A percentile compares a stretch with the other conserved stretches of the same genome.
phyloP scores from a whole-genome alignment of 1,140 invertebrate species.

The Acromyrmex heyeri region DNA sequence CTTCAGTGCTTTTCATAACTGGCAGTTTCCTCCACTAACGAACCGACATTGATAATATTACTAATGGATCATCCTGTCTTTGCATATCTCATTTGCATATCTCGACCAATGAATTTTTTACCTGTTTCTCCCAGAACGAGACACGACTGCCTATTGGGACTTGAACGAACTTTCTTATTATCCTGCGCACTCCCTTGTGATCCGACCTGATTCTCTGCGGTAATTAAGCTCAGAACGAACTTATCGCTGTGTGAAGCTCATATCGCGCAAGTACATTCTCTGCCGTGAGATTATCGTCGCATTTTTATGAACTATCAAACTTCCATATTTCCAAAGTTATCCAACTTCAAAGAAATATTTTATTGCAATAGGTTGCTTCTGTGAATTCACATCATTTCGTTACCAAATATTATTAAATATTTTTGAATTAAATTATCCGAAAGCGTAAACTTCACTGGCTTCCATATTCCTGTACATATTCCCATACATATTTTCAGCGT shows the following conservation, averaged over 20 bases:
- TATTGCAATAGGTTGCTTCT: neutral
- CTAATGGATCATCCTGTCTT: constrained; percentile 45
- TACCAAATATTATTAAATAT: constrained; percentile 7
- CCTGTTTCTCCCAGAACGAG: constrained; percentile 6
- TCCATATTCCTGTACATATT: neutral
- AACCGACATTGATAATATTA: constrained; percentile 53
- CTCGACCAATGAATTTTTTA: constrained; percentile 56
- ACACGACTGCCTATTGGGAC: constrained; percentile 33
- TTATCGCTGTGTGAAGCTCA: constrained; percentile 14
- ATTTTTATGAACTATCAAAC: constrained; percentile 42
- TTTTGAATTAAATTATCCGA: neutral
- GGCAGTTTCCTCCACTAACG: constrained; percentile 68
- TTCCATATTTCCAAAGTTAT: constrained; percentile 1
- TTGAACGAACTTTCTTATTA: constrained; percentile 54
- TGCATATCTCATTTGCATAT: constrained; percentile 66
- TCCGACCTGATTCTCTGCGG: constrained; percentile 23
- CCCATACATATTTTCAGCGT: neutral
- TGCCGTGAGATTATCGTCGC: constrained; percentile 21
- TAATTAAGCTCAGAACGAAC: constrained; percentile 52
- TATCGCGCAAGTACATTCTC: constrained; percentile 27
- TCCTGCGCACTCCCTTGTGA: constrained; percentile 38
- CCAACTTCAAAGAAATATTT: neutral
- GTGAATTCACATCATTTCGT: neutral
- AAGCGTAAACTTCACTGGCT: neutral
- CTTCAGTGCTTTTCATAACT: neutral